Conservation (phyloP, 2,797 vertebrate species). For the Pangasius sanitwongsei region DNA sequence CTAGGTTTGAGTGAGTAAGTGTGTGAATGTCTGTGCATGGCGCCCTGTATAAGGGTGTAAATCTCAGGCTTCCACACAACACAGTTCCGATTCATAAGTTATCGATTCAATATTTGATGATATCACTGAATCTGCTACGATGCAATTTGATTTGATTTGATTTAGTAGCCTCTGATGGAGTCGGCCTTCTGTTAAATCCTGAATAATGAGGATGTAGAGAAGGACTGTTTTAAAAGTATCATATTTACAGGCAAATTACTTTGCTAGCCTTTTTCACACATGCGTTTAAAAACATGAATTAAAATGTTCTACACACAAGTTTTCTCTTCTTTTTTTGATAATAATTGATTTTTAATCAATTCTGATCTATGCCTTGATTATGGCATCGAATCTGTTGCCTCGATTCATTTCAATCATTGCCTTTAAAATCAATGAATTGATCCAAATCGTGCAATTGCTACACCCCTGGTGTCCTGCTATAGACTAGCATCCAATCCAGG, state of each 20-base stretch:
- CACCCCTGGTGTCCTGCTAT: not conserved
- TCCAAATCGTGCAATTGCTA: not conserved
- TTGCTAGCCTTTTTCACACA: not conserved
- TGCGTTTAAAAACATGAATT: not conserved
- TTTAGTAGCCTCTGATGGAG: not conserved
- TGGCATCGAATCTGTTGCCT: not conserved
- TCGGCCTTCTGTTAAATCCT: not conserved
- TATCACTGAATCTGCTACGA: not conserved
- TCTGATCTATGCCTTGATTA: not conserved
- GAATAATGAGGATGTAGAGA: not conserved
- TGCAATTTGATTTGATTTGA: not conserved
- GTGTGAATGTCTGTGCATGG: not conserved
- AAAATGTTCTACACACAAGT: not conserved
- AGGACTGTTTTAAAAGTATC: not conserved
- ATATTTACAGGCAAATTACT: not conserved
- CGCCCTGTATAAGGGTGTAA: not conserved
- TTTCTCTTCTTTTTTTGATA: not conserved
- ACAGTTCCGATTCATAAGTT: not conserved
- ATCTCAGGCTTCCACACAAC: not conserved
- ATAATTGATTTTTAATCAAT: not conserved
- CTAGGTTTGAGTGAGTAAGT: not conserved
- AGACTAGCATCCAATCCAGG: not conserved
- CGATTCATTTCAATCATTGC: not conserved
- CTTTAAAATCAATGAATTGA: not conserved
- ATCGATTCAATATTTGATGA: not conserved